Conservation (phyloP, 1,140 invertebrate genomes). For the Diachasmimorpha longicaudata region DNA sequence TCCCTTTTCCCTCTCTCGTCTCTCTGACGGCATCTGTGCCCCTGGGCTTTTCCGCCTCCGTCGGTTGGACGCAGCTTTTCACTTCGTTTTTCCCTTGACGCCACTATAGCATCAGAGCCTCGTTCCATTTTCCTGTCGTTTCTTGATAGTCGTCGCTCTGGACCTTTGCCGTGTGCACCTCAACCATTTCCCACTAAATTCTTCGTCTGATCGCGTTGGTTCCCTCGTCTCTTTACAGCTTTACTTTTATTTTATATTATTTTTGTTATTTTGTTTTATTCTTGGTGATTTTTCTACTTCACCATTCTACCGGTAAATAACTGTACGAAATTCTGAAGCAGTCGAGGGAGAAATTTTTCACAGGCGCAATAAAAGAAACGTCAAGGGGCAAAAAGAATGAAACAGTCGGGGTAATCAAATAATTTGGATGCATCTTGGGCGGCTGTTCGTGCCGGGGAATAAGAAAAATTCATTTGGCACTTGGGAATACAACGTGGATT, state of each 20-base stretch:
- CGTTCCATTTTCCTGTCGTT: neutral
- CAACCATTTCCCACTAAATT: neutral
- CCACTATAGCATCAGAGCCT: neutral
- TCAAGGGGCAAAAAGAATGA: neutral
- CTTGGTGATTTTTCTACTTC: neutral
- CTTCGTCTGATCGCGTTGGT: neutral
- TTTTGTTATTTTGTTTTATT: neutral
- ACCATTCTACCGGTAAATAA: neutral
- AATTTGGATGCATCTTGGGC: constrained; percentile 22
- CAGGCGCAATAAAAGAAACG: neutral
- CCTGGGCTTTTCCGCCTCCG: constrained; percentile 29
- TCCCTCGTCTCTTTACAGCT: neutral
- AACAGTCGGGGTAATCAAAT: neutral
- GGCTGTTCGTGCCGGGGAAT: constrained; percentile 8
- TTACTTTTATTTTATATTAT: neutral
- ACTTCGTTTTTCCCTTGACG: constrained; percentile 11
- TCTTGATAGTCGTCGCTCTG: neutral
- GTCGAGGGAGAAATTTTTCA: neutral
- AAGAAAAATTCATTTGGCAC: constrained; percentile 18
- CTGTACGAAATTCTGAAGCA: neutral
- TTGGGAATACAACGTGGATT: neutral
- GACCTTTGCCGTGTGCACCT: neutral
- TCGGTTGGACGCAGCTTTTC: constrained; percentile 33
- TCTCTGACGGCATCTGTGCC: constrained; percentile 10
- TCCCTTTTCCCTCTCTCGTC: constrained; percentile 22